Evolutionary conservation across 2,113 vertebrate genomes (phyloP), one percentile per base, ranked within the genome.

Genomic region (Hemichromis elongatus): DNA sequence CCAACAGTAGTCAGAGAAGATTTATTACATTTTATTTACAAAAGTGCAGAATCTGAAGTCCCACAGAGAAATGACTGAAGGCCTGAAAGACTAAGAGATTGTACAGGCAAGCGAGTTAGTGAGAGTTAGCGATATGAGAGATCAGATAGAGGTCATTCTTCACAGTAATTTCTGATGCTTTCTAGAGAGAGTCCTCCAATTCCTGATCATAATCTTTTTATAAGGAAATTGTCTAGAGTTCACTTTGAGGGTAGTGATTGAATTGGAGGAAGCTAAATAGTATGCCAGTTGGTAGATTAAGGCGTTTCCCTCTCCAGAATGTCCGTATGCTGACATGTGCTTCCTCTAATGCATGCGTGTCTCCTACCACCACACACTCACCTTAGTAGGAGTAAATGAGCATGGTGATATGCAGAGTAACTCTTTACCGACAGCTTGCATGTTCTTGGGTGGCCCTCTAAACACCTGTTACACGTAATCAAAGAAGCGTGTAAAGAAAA

Each of bases 11-110:
- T 88, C 85, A 89, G 84, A 80, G 28, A 57, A 45, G 86, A 89
- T 91, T 90, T 90, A 92, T 91, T 84, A 90, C 19, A 45, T 57
- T 89, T 90, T 91, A 86, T 87, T 92, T 88, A 82, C 78, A 89
- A 86, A 87, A 89, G 55, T 90, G 88, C 85, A 86, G 80, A 89
- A 90, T 92, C 82, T 90, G 50, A 73, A 90, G 75, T 66, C 53
- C 26, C 21, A n/a, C 24, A 73, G 81, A 92, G 79, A 79, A 89
- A 88, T 88, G 70, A 88, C 35, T 81, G 28, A 26, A 73, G 57
- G 54, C 50, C 19, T 54, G 63, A 79, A 26, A 14, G 61, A 70
- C 42, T 77, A 80, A 53, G 55, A 52, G 28, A 52, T 79, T 26
- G 35, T 53, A 63, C n/a, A 8, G 4, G 24, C 42, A 75, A 75